Conservation (phyloP, 2,888 invertebrate species). For the Gymnocheta viridis region DNA sequence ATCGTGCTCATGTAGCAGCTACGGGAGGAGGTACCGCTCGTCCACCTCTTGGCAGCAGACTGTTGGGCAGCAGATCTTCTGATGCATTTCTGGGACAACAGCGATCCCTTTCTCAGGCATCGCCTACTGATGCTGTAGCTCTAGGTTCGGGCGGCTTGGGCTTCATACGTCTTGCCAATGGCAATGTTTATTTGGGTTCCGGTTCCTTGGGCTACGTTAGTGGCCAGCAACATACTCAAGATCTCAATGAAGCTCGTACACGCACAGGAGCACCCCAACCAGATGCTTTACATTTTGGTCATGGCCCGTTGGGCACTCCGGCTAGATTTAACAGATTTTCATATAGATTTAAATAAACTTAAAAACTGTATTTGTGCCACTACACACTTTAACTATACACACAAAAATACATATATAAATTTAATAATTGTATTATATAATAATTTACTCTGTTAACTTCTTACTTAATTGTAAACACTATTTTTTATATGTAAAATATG, state of each 20-base stretch:
- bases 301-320: slow-evolving; percentile 75
- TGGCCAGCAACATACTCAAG: slow-evolving; percentile 76
- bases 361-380: neutral
- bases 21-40: slow-evolving; percentile 69
- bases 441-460: slow-evolving; percentile 9
- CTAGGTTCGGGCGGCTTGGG: slow-evolving; percentile 82
- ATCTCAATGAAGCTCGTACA: slow-evolving; percentile 77
- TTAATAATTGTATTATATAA: slow-evolving; percentile 20
- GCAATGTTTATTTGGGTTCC: slow-evolving; percentile 81
- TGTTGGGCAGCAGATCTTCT: slow-evolving; percentile 74
- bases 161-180: slow-evolving; percentile 80
- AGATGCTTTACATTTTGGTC: slow-evolving; percentile 80
- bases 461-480: neutral
- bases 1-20: slow-evolving; percentile 75
- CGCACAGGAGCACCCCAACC: slow-evolving; percentile 76
- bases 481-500: neutral
- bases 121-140: slow-evolving; percentile 75
- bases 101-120: slow-evolving; percentile 56
- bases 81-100: slow-evolving; percentile 71
- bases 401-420: neutral
- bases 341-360: slow-evolving; percentile 61
- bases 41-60: slow-evolving; percentile 66
- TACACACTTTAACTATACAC: neutral
- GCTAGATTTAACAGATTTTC: slow-evolving; percentile 58
- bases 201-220: slow-evolving; percentile 82